Conservation (phyloP, 2,113 vertebrate genomes). For the Microcebus griseorufus region DNA sequence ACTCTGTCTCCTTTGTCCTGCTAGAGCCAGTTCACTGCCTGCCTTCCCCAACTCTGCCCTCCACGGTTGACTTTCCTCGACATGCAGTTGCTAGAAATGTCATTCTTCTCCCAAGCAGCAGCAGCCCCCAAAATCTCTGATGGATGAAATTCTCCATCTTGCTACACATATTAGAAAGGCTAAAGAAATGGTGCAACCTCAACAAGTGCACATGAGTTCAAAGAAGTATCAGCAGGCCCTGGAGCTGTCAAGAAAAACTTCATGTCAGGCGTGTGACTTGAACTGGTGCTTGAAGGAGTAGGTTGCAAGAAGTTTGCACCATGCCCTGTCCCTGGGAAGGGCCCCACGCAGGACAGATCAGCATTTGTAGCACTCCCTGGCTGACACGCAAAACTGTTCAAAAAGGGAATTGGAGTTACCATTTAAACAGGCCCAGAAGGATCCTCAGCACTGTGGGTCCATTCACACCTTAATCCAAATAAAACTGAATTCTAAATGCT, state of each 20-base stretch:
- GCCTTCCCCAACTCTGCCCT: neutral
- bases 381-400: neutral
- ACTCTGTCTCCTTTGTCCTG: neutral
- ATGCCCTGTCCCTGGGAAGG: neutral
- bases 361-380: constrained; percentile 47
- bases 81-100: neutral
- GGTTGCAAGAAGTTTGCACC: constrained; percentile 34
- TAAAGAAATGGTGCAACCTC: neutral
- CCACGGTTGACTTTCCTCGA: neutral
- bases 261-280: neutral
- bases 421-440: constrained; percentile 77
- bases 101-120: neutral
- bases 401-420: constrained; percentile 68
- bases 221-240: neutral
- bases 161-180: neutral
- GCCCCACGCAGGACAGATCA: constrained; percentile 47
- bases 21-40: neutral
- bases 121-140: neutral
- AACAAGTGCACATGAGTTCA: neutral
- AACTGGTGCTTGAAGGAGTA: constrained; percentile 45
- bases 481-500: constrained; percentile 73
- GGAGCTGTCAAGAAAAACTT: constrained; percentile 23
- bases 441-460: constrained; percentile 67
- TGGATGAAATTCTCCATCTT: neutral
- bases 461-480: constrained; percentile 76